Evolutionary conservation across 1,140 invertebrate species (phyloP), one percentile per base, ranked within the genome.

Genomic region (Papilio helenus): DNA sequence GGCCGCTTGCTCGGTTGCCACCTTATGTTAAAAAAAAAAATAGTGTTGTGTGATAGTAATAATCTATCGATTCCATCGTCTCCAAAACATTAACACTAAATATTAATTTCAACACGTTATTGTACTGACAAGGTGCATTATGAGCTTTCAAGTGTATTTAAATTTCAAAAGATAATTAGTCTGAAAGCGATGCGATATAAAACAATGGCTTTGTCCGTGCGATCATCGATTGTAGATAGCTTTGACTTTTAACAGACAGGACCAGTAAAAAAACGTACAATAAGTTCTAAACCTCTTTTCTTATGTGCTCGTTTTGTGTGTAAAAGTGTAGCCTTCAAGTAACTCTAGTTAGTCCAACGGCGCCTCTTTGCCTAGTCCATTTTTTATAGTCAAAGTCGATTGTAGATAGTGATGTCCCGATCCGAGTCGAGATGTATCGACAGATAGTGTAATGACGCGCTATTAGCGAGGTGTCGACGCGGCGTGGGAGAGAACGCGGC

Each of bases 401-500:
- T 80, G 80, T 80, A 88, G 88, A 89, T 88, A 87, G 85, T 88
- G 85, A 88, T 86, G 86, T 87, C 77, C 85, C 83, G 81, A 79
- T 72, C 79, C 82, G 85, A 80, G 65, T 77, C 81, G 76, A 74
- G 89, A 91, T 90, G 86, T 91, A 91, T 89, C 88, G 85, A 82
- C 76, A 87, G 90, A 93, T 92, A 92, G 77, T 80, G 85, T 91
- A 93, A 93, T 91, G 88, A 89, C 88, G 84, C 80, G 83, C 89
- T 87, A 91, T 92, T 92, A 92, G 86, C 86, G 83, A 91, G 90
- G 90, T 91, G 91, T 93, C 88, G 92, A 91, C 88, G 88, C 86
- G 85, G 84, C 91, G 92, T 93, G 92, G 92, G 92, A 93, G 88
- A 85, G 79, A 78, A 51, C 80, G 81, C 85, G 90, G 80, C 90